Evolutionary conservation across 2,797 vertebrate genomes (phyloP).

Genomic region (Xenentodon cancila): DNA sequence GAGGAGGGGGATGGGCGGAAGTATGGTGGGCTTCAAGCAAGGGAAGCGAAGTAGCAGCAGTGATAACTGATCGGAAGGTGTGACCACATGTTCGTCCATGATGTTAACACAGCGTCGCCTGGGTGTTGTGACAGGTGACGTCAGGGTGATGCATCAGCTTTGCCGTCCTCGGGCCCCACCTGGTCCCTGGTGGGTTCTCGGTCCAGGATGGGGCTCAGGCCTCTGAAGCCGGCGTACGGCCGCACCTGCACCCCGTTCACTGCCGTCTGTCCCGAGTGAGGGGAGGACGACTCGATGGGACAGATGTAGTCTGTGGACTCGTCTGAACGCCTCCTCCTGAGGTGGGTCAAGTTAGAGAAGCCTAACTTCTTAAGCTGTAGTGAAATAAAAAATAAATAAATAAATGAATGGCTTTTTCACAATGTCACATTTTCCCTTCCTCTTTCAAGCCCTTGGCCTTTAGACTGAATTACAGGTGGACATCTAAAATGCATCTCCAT

Average conservation of each 20-base stretch:
- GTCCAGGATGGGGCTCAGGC: slow-evolving; percentile 83
- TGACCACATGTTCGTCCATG: slow-evolving; percentile 20
- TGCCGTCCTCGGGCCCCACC: slow-evolving; percentile 83
- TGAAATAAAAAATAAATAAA: not conserved
- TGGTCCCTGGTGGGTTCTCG: slow-evolving; percentile 87
- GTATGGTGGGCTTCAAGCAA: slow-evolving; percentile 82
- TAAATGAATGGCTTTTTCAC: too few species aligned
- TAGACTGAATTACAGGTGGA: too few species aligned
- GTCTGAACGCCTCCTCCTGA: slow-evolving; percentile 90
- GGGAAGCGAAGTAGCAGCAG: slow-evolving; percentile 62
- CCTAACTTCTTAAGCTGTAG: slow-evolving; percentile 94
- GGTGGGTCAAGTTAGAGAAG: slow-evolving; percentile 93
- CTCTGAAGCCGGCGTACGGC: slow-evolving; percentile 81
- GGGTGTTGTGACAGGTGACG: slow-evolving; percentile 25
- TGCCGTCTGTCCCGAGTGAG: slow-evolving; percentile 40
- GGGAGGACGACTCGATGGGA: slow-evolving; percentile 80
- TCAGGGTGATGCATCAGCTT: slow-evolving; percentile 74
- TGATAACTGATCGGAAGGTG: slow-evolving; percentile 51
- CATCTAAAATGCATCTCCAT: too few species aligned
- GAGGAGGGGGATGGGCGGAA: slow-evolving; percentile 29
- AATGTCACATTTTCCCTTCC: too few species aligned
- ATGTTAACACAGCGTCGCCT: slow-evolving; percentile 7
- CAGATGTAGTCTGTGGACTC: slow-evolving; percentile 94
- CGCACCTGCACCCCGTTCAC: slow-evolving; percentile 80
- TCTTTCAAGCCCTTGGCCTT: too few species aligned